These are phyloP conservation scores for Melospiza georgiana DNA, from an alignment of 2,113 vertebrate species.

Conservation along the genomic window DNA sequence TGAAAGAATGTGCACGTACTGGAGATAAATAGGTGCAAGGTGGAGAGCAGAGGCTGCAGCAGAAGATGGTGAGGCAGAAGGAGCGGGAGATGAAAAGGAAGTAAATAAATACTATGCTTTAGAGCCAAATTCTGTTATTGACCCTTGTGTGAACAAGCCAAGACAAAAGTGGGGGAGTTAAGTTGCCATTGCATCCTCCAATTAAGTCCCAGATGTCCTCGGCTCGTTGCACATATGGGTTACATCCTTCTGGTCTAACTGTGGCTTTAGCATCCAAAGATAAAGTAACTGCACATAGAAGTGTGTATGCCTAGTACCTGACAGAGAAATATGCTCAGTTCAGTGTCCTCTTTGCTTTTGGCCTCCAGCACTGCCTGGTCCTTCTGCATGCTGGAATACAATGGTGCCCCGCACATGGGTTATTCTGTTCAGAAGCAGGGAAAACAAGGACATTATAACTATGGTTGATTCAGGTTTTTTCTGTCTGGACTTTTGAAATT, in stretches of 20 bases:
- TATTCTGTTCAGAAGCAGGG: neutral
- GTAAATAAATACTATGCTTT: neutral
- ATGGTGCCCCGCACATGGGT: neutral
- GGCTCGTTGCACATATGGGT: neutral
- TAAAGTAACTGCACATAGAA: neutral
- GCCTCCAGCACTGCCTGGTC: neutral
- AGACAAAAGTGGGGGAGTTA: neutral
- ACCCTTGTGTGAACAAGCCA: neutral
- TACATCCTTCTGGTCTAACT: conserved; percentile 9
- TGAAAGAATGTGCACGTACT: neutral
- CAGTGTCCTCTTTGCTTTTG: conserved; percentile 1
- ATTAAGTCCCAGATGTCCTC: neutral
- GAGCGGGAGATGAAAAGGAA: neutral
- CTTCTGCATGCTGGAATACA: neutral
- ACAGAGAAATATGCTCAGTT: neutral
- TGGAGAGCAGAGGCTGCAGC: neutral
- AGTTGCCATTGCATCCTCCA: neutral
- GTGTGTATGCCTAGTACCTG: neutral
- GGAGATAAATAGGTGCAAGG: neutral
- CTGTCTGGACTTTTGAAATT: neutral
- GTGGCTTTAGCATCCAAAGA: neutral
- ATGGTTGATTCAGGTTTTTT: neutral
- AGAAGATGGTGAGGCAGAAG: neutral
- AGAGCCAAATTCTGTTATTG: neutral
- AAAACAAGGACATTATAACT: neutral